Base-by-base conservation (phyloP, 1,140 invertebrate genomes). In the Drosophila pseudoobscura region DNA sequence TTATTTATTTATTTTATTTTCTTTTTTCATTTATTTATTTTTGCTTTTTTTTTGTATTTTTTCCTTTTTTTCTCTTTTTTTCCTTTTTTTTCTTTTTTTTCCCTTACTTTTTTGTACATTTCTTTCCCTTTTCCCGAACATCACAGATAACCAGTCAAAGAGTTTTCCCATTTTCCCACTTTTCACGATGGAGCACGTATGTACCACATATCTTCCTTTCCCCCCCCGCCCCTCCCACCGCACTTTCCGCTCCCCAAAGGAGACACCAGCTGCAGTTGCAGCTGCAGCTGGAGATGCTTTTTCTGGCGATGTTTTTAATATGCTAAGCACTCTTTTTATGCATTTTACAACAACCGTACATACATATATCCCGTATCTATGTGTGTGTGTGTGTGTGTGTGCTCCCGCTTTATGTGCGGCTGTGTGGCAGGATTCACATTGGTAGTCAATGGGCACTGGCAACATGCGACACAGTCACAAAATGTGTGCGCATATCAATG, bases 321-420 rank as follows among this genome's bases (percentile, higher is more conserved):
- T 79, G 77, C 77, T 79, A 79, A 79, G 77, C 77, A 79, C 77
- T 79, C 43, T 73, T 78, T 79, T 74, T 73, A 78, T 79, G 62
- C 76, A 63, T 74, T 79, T 79, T 74, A 74, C 76, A 79, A 79
- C 76, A 69, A 52, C 65, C 69, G 65, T 31, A 66, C 35, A 39
- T 31, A 66, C 35, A 39, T 13, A 49, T 9, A 53, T 39, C 29
- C 51, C 24, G 64, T 6, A 29, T 31, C 8, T 31, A 2, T 9
- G 31, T 49, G 46, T 68, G 22, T 43, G 13, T 49, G 46, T 68
- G 22, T 43, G 13, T 65, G 26, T 61, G 15, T 26, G 15, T 15
- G 52, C 9, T 4, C 7, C 29, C 29, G 20, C 11, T 41, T 41
- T 24, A 4, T 55, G 20, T 55, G 20, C 15, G 44, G 56, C 64